Evolutionary conservation across 2,797 vertebrate species (phyloP).

Genomic region (Poecile montanus): DNA sequence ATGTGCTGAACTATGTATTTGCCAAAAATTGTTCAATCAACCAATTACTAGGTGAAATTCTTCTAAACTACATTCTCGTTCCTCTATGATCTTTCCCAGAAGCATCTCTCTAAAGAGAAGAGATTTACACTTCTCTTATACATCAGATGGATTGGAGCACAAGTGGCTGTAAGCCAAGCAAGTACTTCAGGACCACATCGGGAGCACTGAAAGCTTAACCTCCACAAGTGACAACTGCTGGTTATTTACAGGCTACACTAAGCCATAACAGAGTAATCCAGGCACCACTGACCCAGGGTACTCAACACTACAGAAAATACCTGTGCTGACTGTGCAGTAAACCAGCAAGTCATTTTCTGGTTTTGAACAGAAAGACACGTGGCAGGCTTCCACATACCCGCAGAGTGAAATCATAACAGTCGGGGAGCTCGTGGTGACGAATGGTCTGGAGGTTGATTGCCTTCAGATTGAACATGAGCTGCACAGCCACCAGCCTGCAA

Average conservation of each 20-base stretch:
- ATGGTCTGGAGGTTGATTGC: slow-evolving; percentile 95
- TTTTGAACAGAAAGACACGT: neutral
- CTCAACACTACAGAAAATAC: neutral
- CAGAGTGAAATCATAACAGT: slow-evolving; percentile 92
- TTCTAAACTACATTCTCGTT: neutral
- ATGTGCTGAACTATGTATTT: neutral
- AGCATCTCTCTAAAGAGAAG: neutral
- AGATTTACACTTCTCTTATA: neutral
- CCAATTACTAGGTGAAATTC: neutral
- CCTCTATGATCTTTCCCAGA: neutral
- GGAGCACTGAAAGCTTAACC: neutral
- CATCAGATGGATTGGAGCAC: neutral
- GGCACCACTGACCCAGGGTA: neutral
- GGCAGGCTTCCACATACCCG: slow-evolving; percentile 73
- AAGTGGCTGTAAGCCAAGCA: neutral
- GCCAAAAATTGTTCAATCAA: neutral
- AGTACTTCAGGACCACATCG: neutral
- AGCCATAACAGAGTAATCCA: neutral
- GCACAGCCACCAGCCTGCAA: slow-evolving; percentile 86
- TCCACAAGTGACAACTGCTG: neutral
- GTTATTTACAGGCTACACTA: neutral
- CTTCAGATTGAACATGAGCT: slow-evolving; percentile 88
- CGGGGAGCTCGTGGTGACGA: slow-evolving; percentile 90
- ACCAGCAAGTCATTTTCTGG: neutral
- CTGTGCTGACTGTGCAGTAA: neutral